Percentiles rank a stretch among this genome's conserved stretches.
phyloP scores from a whole-genome alignment of 2,888 invertebrate species.

The Ichneumoninae sp. region DNA sequence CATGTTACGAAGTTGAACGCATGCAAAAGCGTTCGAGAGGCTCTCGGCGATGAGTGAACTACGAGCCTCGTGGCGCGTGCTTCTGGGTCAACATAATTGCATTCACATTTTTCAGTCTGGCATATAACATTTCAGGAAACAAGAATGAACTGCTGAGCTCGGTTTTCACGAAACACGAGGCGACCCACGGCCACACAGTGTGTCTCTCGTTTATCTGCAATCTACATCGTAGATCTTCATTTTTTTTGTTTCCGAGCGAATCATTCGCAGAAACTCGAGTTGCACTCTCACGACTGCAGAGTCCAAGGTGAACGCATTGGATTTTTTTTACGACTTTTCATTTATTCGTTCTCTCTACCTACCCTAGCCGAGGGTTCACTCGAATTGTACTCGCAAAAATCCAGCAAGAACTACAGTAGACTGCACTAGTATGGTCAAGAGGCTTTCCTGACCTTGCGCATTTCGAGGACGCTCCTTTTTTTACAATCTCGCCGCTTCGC shows the following conservation, averaged over 20 bases:
- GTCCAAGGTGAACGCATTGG: constrained; percentile 35
- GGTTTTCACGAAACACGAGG: constrained; percentile 52
- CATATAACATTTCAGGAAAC: constrained; percentile 58
- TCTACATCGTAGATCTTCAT: constrained; percentile 53
- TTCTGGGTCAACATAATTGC: constrained; percentile 62
- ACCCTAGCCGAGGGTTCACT: not conserved
- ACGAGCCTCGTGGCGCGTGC: constrained; percentile 46
- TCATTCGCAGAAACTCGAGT: constrained; percentile 32
- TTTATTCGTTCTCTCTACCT: constrained; percentile 28
- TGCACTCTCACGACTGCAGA: constrained; percentile 37
- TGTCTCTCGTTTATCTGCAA: constrained; percentile 55
- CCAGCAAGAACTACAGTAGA: not conserved
- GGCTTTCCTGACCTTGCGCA: constrained; percentile 77
- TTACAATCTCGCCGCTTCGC: constrained; percentile 71
- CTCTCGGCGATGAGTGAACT: constrained; percentile 52
- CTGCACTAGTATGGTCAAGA: constrained; percentile 35
- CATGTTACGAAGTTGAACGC: not conserved
- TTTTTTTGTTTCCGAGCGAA: constrained; percentile 30
- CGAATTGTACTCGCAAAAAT: constrained; percentile 30
- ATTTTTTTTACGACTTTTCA: constrained; percentile 47
- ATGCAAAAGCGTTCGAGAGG: not conserved
- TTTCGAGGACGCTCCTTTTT: constrained; percentile 68
- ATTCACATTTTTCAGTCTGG: constrained; percentile 58
- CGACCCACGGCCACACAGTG: constrained; percentile 21
- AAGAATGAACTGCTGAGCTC: constrained; percentile 32